Conservation (phyloP, 2,797 vertebrate genomes). For the Enteromius argenteus region DNA sequence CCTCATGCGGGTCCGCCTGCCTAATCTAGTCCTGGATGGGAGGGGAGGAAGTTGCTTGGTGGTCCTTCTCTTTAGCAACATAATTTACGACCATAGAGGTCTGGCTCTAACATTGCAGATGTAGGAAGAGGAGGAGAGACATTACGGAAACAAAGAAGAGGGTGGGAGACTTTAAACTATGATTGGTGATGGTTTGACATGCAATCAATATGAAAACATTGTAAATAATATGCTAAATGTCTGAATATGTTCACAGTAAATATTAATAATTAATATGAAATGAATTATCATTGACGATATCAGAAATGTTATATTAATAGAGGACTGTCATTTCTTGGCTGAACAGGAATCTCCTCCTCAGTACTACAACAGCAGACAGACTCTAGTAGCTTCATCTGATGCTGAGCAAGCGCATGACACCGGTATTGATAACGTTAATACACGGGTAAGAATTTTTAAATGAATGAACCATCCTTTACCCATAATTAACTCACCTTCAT, state of each 20-base stretch:
- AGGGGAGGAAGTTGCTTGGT: slow-evolving; percentile 72
- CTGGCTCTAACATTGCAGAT: slow-evolving; percentile 29
- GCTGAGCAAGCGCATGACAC: slow-evolving; percentile 65
- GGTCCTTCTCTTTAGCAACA: slow-evolving; percentile 71
- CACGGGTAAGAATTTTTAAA: slow-evolving; percentile 67
- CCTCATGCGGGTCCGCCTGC: slow-evolving; percentile 72
- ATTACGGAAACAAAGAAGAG: slow-evolving; percentile 36
- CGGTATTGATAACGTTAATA: slow-evolving; percentile 58
- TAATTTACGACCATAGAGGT: slow-evolving; percentile 73
- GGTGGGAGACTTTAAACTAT: slow-evolving; percentile 13
- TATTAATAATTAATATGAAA: background rate
- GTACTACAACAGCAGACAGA: slow-evolving; percentile 86
- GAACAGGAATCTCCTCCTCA: slow-evolving; percentile 76
- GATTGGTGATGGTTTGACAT: slow-evolving; percentile 3
- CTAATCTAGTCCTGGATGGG: slow-evolving; percentile 67
- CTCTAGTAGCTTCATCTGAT: slow-evolving; percentile 74
- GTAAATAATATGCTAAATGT: background rate
- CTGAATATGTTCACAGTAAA: too few species aligned
- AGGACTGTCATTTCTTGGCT: background rate
- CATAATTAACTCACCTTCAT: background rate
- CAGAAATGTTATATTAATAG: background rate
- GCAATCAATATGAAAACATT: background rate
- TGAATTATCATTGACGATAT: too few species aligned
- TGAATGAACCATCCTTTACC: background rate
- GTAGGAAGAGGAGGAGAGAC: slow-evolving; percentile 39